phyloP scores from a whole-genome alignment of 2,797 vertebrate genomes.

The Liparis tanakae region DNA sequence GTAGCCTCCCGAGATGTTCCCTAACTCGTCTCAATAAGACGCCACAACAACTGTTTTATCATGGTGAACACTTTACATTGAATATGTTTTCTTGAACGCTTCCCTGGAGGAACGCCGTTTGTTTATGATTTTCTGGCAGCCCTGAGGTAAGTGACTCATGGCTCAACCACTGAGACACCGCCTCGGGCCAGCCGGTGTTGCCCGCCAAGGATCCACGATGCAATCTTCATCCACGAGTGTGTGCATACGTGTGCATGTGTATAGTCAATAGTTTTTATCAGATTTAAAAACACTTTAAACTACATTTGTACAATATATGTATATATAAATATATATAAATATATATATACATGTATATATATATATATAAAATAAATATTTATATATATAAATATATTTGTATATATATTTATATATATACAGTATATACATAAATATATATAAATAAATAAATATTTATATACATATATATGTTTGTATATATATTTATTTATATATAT shows the following conservation, averaged over 20 bases:
- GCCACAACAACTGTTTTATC: not conserved
- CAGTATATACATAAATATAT: not conserved
- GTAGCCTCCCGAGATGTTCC: constrained; percentile 33
- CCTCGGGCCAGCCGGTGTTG: constrained; percentile 77
- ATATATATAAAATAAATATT: too few relatives aligned
- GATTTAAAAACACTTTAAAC: too few relatives aligned
- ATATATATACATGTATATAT: too few relatives aligned
- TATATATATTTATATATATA: too few relatives aligned
- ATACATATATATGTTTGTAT: constrained; percentile 1
- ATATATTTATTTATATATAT: not conserved
- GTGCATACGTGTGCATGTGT: constrained; percentile 15
- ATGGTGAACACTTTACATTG: constrained; percentile 9
- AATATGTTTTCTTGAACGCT: constrained; percentile 18
- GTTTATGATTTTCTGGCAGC: constrained; percentile 64
- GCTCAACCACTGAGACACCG: constrained; percentile 65
- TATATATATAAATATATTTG: too few relatives aligned
- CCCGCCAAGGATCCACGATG: constrained; percentile 66
- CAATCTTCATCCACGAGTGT: constrained; percentile 51
- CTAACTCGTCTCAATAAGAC: not conserved
- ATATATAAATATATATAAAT: too few relatives aligned
- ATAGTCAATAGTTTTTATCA: too few relatives aligned
- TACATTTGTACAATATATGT: too few relatives aligned
- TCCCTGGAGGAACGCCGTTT: constrained; percentile 52
- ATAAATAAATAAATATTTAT: not conserved
- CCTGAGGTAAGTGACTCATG: constrained; percentile 71